A percentile compares a stretch with the other conserved stretches of the same genome.
Conservation (phyloP, 2,888 invertebrate species). For the Diarsia mendica region DNA sequence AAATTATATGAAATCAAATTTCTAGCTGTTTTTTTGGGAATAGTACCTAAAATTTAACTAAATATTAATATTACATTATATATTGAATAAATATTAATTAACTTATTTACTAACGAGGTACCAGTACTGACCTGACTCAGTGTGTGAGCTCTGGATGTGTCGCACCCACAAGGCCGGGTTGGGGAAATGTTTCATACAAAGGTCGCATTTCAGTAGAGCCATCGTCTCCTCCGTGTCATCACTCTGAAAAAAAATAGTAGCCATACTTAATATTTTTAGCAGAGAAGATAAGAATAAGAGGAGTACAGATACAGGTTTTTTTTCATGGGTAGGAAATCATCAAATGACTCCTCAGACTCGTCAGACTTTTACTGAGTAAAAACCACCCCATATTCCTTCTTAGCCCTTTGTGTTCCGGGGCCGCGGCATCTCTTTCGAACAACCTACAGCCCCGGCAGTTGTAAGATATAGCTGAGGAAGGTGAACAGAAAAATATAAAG, state of each 20-base stretch:
- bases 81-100: background rate
- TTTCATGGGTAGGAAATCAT: no score
- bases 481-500: no score
- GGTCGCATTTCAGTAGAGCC: conserved; percentile 94
- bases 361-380: no score
- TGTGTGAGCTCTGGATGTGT: conserved; percentile 95
- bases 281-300: no score
- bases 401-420: no score
- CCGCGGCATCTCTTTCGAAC: no score
- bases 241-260: conserved; percentile 80
- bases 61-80: background rate
- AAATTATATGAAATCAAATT: conserved; percentile 5
- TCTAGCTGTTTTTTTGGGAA: background rate
- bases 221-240: conserved; percentile 93
- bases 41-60: background rate
- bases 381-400: no score
- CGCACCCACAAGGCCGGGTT: conserved; percentile 97
- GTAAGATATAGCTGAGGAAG: no score
- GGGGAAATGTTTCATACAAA: conserved; percentile 93
- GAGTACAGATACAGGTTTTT: no score
- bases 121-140: conserved; percentile 90
- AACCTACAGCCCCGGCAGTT: no score
- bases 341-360: no score
- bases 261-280: background rate
- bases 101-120: background rate